Conservation (phyloP, 2,888 invertebrate species). For the Amiota minor region DNA sequence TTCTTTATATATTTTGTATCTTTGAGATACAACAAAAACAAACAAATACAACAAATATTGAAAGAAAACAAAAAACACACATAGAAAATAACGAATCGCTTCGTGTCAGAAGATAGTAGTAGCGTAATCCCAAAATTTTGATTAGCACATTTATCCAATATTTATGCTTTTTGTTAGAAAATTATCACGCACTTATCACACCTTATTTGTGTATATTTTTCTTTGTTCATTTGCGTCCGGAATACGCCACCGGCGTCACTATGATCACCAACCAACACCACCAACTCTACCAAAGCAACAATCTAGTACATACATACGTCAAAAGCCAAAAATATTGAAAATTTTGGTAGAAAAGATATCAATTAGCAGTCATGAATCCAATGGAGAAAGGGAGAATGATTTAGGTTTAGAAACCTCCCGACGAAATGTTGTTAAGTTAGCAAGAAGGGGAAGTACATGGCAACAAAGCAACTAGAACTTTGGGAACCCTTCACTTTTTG, state of each 20-base stretch:
- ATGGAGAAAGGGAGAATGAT: no score
- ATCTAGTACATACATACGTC: slow-evolving; percentile 14
- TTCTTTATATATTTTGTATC: no score
- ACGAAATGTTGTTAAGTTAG: neutral
- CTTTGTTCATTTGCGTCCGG: neutral
- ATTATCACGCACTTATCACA: slow-evolving; percentile 71
- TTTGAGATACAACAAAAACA: no score
- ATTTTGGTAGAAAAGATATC: slow-evolving; percentile 14
- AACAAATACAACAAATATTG: no score
- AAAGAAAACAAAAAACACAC: no score
- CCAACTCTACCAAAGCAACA: slow-evolving; percentile 15
- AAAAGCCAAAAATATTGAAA: slow-evolving; percentile 7
- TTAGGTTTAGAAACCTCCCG: slow-evolving; percentile 13
- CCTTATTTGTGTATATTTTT: slow-evolving; percentile 52
- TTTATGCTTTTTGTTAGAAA: slow-evolving; percentile 52
- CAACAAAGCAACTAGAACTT: neutral
- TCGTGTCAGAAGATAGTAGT: neutral
- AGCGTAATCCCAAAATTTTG: slow-evolving; percentile 48
- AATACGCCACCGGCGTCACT: slow-evolving; percentile 21
- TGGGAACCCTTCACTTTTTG: neutral
- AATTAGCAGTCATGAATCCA: slow-evolving; percentile 18
- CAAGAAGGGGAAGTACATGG: neutral
- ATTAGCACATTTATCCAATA: slow-evolving; percentile 59
- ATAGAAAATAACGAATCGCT: neutral
- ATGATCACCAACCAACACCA: neutral